Base-by-base conservation (phyloP, 2,113 vertebrate genomes). In the Menidia beryllina region DNA sequence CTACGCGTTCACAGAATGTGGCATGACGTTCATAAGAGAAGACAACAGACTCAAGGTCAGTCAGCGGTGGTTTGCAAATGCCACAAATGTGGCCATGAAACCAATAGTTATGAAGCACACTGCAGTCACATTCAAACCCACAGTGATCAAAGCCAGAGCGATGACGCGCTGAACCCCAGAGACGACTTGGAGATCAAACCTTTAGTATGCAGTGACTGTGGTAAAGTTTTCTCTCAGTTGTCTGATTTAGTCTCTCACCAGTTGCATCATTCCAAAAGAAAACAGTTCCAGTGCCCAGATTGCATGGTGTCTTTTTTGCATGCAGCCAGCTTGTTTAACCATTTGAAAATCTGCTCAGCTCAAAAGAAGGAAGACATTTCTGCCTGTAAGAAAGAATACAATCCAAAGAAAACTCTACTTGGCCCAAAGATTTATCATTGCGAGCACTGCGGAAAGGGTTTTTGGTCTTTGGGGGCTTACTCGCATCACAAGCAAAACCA, bases 401-500 rank as follows among this genome's bases (percentile, higher is more conserved):
- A 94, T 78, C 94, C 94, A 62, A 94, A 89, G 58, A 94, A 94
- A 81, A 93, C 92, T 7, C 90, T 94, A 15, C 61, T 94, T 13
- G 94, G 94, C 24, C 93, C 93, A 26, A 94, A 94, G 77, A 83
- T 91, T 54, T 92, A 90, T 78, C 91, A 93, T 43, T 94, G 94
- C 57, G 91, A 93, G 43, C 87, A 88, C 52, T 94, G 94, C 26
- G 91, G 89, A 25, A 94, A 94, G 43, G 92, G 93, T 0, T 94
- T 94, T 81, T 94, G 94, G 94, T 94, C 94, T 38, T 64, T 91
- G 15, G 94, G 93, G 13, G 94, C 94, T 5, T 93, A 88, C 27
- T 89, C 87, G n/a, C 91, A 92, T 68, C 94, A 94, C 83, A 93
- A 90, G 68, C 93, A 93, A 81, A 89, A 84, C 77, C 89, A 82